These are phyloP conservation scores for Otus sunia DNA, from an alignment of 2,113 vertebrate species.

Conservation along the genomic window DNA sequence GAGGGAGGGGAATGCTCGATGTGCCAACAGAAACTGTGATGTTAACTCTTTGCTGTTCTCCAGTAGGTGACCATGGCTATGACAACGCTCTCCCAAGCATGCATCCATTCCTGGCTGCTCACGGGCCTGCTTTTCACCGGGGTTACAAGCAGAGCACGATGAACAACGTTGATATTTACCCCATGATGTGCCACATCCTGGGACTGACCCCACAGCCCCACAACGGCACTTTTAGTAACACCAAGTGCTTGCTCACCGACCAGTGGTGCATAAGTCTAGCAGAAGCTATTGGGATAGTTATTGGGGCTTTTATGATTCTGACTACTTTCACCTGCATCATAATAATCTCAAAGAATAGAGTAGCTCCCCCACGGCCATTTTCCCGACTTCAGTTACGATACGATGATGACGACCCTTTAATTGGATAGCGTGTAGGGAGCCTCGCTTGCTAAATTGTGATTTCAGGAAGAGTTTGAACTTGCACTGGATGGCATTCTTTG, in stretches of 20 bases:
- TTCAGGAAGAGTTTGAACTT: neutral
- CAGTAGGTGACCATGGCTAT: conserved; percentile 96
- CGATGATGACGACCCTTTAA: conserved; percentile 82
- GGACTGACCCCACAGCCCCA: conserved; percentile 79
- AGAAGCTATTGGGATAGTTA: conserved; percentile 79
- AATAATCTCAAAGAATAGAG: conserved; percentile 69
- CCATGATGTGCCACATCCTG: conserved; percentile 92
- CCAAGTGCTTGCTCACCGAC: conserved; percentile 79
- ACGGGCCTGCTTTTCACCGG: conserved; percentile 84
- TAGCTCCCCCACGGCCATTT: conserved; percentile 60
- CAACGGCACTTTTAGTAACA: conserved; percentile 83
- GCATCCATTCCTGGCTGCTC: conserved; percentile 92
- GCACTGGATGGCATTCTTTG: conserved; percentile 5
- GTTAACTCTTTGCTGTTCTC: neutral
- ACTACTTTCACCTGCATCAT: conserved; percentile 80
- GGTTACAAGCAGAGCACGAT: conserved; percentile 71
- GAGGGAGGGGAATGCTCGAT: rapidly evolving
- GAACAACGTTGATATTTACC: conserved; percentile 89
- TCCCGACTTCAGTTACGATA: conserved; percentile 83
- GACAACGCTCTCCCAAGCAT: conserved; percentile 90
- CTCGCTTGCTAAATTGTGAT: rapidly evolving
- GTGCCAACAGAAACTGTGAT: neutral
- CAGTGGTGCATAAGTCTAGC: conserved; percentile 79
- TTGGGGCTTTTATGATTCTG: conserved; percentile 81
- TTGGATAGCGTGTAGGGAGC: conserved; percentile 57